Base-by-base conservation (phyloP, 2,797 vertebrate genomes). In the Schizothorax lantsangensis region DNA sequence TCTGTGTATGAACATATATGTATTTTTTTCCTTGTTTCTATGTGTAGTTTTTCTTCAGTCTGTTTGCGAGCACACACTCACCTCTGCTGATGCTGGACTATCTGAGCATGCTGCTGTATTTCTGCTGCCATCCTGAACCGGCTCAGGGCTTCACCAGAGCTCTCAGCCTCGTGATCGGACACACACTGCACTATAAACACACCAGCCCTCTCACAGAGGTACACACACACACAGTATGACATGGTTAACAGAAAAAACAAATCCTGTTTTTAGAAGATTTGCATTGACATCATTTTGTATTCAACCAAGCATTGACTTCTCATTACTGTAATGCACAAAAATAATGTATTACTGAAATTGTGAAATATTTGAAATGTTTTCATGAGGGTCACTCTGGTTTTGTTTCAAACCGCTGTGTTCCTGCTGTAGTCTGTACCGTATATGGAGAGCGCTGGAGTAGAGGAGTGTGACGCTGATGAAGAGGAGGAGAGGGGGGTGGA, bases 381-480 rank as follows among this genome's bases (percentile, higher is more conserved):
- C 2, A 40, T 14, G 59, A 15, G 26, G 0, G 12, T 62, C 10
- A 36, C 36, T 86, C 19, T 75, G 12, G 68, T 36, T 83, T 23
- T 73, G 59, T 84, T 43, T 52, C 19, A 45, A 59, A 0, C 33
- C 23, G 1, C 21, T 64, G 43, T 78, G 54, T 74, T 59, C 0
- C 49, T 78, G 23, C 47, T 84, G 75, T 66, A 96, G 95, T 95
- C 94, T 12, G 90, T 95, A 91, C 90, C 92, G 6, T 89, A 90
- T 47, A 86, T 95, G 40, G 91, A 91, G 30, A 92, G 93, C 40
- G 83, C 88, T 26, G 74, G 88, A 64, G 86, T 33, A 57, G 90
- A 91, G 38, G 68, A 84, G 21, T 40, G 62, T 72, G 83, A 66
- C 11, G 89, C 72, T 6, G 88, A 78, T 59, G 66, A 83, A 7